Evolutionary conservation across 1,140 invertebrate species (phyloP), one percentile per base, ranked within the genome.

Genomic region (Drosophila baimaii): DNA sequence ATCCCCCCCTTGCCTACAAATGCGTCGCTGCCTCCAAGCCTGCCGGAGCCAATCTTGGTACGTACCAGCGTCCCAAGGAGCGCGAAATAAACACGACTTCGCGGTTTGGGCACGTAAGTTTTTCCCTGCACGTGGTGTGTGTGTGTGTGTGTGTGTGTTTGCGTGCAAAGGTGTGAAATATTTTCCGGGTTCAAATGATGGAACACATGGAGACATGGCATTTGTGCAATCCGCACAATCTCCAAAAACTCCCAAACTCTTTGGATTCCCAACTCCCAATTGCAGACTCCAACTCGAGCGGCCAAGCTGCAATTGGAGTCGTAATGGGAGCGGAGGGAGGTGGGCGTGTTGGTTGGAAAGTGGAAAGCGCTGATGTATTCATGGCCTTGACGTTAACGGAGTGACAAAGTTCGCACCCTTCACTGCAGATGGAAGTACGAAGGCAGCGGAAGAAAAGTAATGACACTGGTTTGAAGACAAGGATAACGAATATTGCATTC

Each of bases 371-470:
- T 86, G 83, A 88, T 86, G 68, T 86, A 86, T 86, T 86, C 83
- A 86, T 86, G 84, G 83, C 83, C 84, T 88, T 83, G 83, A 86
- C 83, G 84, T 74, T 86, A 86, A 86, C 83, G 79, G 79, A 86
- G 83, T 86, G 83, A 86, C 83, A 86, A 86, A 86, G 86, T 86
- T 86, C 84, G 83, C 83, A 88, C 83, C 83, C 83, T 85, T 85
- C 82, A 66, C n/a, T 65, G 59, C 44, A 56, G 47, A 72, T 21
- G 41, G 29, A 54, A 71, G 33, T 59, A 44, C 52, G 35, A 51
- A 39, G 29, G 35, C 37, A 31, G 59, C 10, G 15, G 35, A 9
- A 39, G 37, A 58, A 58, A 49, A 75, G 75, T 25, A 59, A 35
- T 19, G 13, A 21, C 27, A 21, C 9, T 31, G 25, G 25, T 21